Evolutionary conservation across 1,140 invertebrate species (phyloP).

Genomic region (Phortica variegata): DNA sequence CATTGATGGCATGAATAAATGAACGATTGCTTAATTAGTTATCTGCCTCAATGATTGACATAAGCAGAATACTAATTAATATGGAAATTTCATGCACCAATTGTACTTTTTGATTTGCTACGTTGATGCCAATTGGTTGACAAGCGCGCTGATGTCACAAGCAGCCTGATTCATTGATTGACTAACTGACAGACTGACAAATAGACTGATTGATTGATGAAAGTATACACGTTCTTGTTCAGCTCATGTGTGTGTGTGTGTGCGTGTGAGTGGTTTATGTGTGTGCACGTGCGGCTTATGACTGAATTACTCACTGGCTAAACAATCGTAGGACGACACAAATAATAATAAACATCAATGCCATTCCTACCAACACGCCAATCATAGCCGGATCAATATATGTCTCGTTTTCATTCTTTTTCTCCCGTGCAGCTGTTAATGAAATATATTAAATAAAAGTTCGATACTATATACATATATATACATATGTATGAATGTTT

Average conservation of each 20-base stretch:
- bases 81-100: too few relatives aligned
- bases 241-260: conserved; percentile 11
- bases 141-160: too few relatives aligned
- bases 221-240: too few relatives aligned
- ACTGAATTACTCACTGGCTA: conserved; percentile 75
- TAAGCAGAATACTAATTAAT: too few relatives aligned
- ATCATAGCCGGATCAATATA: conserved; percentile 87
- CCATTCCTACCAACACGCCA: conserved; percentile 84
- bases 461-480: neutral
- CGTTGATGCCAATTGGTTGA: too few relatives aligned
- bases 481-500: neutral
- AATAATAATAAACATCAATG: conserved; percentile 91
- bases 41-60: too few relatives aligned
- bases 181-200: too few relatives aligned
- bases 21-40: too few relatives aligned
- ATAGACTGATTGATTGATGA: too few relatives aligned
- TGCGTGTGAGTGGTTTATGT: neutral
- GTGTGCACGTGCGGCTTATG: conserved; percentile 20
- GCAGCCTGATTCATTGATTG: too few relatives aligned
- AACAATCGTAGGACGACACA: conserved; percentile 90
- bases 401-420: conserved; percentile 56
- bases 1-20: too few relatives aligned
- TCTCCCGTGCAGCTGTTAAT: conserved; percentile 41
- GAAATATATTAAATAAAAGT: conserved; percentile 18
- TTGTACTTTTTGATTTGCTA: too few relatives aligned